Base-by-base conservation (phyloP, 1,140 invertebrate species). In the Aphidius gifuensis region DNA sequence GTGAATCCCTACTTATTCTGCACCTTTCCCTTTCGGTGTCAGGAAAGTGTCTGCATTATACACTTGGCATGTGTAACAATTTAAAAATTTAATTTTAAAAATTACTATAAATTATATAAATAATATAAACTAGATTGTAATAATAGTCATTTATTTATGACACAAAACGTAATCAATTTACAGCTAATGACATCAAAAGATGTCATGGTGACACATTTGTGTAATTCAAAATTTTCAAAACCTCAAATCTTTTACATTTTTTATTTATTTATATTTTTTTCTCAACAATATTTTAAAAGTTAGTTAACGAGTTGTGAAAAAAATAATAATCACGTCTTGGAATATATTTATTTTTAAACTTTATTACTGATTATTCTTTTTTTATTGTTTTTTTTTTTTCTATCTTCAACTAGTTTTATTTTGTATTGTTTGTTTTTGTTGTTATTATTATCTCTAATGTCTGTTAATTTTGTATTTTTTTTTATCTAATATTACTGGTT, bases 161-260 rank as follows among this genome's bases (percentile, higher is more conserved):
- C 21, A 50, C 6, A 53, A 53, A 53, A 39, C 1, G 16, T 16
- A 32, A 32, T 32, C 23, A 32, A 32, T 32, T 32, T 32, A 1
- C 23, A 32, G 1, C 23, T 32, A 32, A 32, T 64, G 70, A 75
- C 71, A 71, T 66, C 63, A 45, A 80, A 78, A 74, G 67, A 67
- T 77, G 77, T 79, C 76, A 79, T 66, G 75, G 76, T 61, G 70
- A 76, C 73, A 78, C 74, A 74, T 78, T 75, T 73, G 69, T 74
- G 68, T 59, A 60, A 64, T 60, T 43, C 53, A 42, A 42, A 40
- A 40, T 56, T 43, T 9, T 9, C 1, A 11, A 60, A 1, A 11
- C 11, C 11, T 47, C 1, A 32, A 32, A 45, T 16, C 6, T n/a
- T 32, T 49, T 39, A n/a, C 32, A 47, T 11, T 53, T 32, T n/a